Percentiles rank a stretch among this genome's conserved stretches.
Evolutionary conservation across 2,797 vertebrate species (phyloP).

Genomic region (Siniperca obscura): DNA sequence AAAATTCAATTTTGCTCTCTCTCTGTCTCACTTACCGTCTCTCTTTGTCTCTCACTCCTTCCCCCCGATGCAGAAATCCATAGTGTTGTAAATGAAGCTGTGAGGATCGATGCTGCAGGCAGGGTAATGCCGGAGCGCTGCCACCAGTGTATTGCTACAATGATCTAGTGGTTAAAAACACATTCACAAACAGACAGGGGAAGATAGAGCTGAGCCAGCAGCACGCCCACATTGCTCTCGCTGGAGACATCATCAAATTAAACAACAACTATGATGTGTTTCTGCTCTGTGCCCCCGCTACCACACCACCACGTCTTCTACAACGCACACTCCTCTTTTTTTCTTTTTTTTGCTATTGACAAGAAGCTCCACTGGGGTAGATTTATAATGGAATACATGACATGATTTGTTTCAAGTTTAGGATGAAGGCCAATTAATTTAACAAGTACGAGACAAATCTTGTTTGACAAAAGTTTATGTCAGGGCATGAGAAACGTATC

Average conservation of each 20-base stretch:
- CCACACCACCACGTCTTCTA: slow-evolving; percentile 53
- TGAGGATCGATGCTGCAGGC: slow-evolving; percentile 81
- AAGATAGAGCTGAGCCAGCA: slow-evolving; percentile 78
- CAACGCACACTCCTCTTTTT: slow-evolving; percentile 49
- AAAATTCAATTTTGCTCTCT: slow-evolving; percentile 49
- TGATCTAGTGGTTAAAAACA: slow-evolving; percentile 85
- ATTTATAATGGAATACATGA: slow-evolving; percentile 78
- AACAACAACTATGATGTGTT: slow-evolving; percentile 82
- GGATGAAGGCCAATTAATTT: slow-evolving; percentile 82
- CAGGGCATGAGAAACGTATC: slow-evolving; percentile 68
- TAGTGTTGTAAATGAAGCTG: slow-evolving; percentile 84
- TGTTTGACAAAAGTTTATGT: slow-evolving; percentile 79
- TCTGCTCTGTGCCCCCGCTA: slow-evolving; percentile 73
- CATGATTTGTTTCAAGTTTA: slow-evolving; percentile 79
- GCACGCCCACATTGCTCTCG: slow-evolving; percentile 80
- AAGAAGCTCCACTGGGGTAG: slow-evolving; percentile 72
- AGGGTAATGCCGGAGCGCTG: slow-evolving; percentile 74
- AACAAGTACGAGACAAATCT: slow-evolving; percentile 81
- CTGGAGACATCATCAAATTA: slow-evolving; percentile 84
- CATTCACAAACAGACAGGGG: slow-evolving; percentile 78
- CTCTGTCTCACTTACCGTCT: slow-evolving; percentile 63
- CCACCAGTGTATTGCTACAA: slow-evolving; percentile 82
- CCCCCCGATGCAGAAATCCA: slow-evolving; percentile 80
- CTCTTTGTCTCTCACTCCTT: slow-evolving; percentile 65
- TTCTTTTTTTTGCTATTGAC: slow-evolving; percentile 71